A percentile compares a stretch with the other conserved stretches of the same genome.
phyloP scores from a whole-genome alignment of 2,888 invertebrate species.

The Cephus spinipes region DNA sequence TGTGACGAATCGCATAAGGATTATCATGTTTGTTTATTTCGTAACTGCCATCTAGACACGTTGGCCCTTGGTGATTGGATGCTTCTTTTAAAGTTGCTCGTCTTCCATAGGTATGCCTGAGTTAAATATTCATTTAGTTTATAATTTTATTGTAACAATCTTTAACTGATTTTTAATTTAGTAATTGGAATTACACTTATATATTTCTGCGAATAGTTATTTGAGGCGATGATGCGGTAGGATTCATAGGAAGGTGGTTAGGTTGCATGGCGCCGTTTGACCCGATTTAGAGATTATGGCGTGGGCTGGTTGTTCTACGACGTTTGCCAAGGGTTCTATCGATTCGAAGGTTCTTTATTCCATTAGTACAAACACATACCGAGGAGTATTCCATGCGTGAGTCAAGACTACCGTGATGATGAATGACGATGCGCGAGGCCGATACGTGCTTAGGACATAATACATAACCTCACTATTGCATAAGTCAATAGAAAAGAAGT shows the following conservation, averaged over 20 bases:
- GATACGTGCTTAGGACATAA: background rate
- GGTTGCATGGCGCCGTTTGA: background rate
- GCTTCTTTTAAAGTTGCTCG: background rate
- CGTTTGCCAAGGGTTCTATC: background rate
- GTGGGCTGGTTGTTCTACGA: background rate
- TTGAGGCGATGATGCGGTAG: background rate
- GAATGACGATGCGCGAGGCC: background rate
- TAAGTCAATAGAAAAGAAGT: background rate
- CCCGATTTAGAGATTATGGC: background rate
- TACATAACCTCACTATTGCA: background rate
- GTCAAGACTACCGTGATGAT: background rate
- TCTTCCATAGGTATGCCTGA: background rate
- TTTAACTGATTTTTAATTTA: background rate
- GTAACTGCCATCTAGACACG: background rate
- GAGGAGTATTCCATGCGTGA: background rate
- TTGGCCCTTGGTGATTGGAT: background rate
- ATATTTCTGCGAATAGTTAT: background rate
- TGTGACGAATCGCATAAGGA: background rate
- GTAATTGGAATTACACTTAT: background rate
- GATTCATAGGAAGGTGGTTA: background rate
- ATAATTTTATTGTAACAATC: background rate
- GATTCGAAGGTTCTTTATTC: background rate
- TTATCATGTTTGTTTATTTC: background rate
- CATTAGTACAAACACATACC: background rate
- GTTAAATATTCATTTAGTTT: background rate